Evolutionary conservation across 2,888 invertebrate species (phyloP), one percentile per base, ranked within the genome.

Genomic region (Xylota segnis): DNA sequence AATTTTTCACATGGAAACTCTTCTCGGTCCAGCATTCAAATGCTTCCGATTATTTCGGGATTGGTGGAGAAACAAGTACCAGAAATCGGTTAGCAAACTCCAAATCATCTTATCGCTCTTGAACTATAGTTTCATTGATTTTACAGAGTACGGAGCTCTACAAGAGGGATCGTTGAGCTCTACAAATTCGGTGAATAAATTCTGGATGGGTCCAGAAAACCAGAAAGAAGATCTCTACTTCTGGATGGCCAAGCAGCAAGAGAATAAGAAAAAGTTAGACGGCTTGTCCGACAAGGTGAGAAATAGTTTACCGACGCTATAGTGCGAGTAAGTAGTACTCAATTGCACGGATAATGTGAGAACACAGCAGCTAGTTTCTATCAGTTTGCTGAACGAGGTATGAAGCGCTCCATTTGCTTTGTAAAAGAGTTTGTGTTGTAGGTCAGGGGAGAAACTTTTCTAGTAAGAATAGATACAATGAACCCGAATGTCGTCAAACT

Each of bases 161-260:
- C 94, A 95, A 83, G 96, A 96, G 87, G 96, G 96, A 0, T 96
- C 96, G 0, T 94, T 96, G 89, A 94, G 94, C 40, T 93, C 94
- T 0, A 92, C 91, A 2, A 92, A 92, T 87, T 92, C 92, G 0
- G 89, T 92, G 2, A 91, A 92, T 70, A 92, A 91, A 77, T 91
- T 91, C 74, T 92, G 91, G 91, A 78, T 90, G 16, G 91, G 90
- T 4, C 87, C 90, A 6, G 91, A 94, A 50, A 95, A 95, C 89
- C 94, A 94, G 16, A 94, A 95, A n/a, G 97, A 97, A 90, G 98
- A 98, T 92, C 93, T 98, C 52, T 98, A 98, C 91, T 96, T 96
- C 89, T 98, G 98, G 98, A 98, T 98, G 98, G 97, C 97, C 1
- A 96, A 97, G 89, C 98, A 98, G 89, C 97, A 97, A 88, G 92